Base-by-base conservation (phyloP, 2,888 invertebrate species). In the Phalera bucephala region DNA sequence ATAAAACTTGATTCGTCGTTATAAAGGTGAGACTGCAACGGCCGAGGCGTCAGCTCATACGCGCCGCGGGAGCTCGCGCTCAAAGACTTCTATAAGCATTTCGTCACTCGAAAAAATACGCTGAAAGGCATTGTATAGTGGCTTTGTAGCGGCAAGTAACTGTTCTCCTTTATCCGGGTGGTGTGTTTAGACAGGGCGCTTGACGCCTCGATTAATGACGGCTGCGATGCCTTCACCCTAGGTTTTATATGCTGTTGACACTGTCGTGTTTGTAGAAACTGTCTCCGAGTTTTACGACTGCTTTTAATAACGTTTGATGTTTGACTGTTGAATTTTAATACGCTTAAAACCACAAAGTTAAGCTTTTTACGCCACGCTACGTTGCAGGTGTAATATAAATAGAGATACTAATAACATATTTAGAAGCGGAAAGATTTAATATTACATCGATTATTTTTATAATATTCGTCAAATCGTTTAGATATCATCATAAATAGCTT, bases 201-300 rank as follows among this genome's bases (percentile, higher is more conserved):
- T 80, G 71, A 80, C 76, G 77, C 72, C 70, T 75, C 73, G 72
- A 76, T 80, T 79, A 79, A 80, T 78, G 72, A 76, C 54, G 51
- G 46, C 37, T 33, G 42, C 48, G 47, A 34, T 45, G 49, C 38
- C 7, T 46, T 45, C 47, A 32, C 49, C 55, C 62, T 57, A 44
- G 54, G 49, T 51, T 64, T 60, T 56, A 66, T 58, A 45, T 47
- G 44, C 39, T 68, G 51, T 72, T 69, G 71, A 63, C 37, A 37
- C 40, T 52, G 36, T 23, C 15, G 7, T 64, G 44, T 70, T 69
- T 74, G 64, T 54, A 62, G 62, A 73, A 66, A 72, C 59, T 56
- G 52, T 46, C 39, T 47, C 43, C 40, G 33, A 51, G 45, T 33
- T 59, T 59, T 55, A 59, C 36, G 42, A 54, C 49, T 40, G 33